Evolutionary conservation across 1,140 invertebrate genomes (phyloP).

Genomic region (Aporrectodea caliginosa): DNA sequence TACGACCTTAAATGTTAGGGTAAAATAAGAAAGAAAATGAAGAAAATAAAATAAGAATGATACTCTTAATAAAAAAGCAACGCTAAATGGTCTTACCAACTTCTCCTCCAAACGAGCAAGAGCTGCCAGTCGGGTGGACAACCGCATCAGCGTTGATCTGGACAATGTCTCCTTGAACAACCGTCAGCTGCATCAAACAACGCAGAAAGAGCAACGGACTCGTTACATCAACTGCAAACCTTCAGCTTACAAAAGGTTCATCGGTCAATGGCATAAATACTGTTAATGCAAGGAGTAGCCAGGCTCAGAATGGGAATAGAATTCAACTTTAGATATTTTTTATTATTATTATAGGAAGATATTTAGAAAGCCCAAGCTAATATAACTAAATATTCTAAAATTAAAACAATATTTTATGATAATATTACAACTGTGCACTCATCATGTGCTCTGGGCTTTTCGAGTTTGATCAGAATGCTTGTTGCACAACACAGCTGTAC

Average conservation of each 20-base stretch:
- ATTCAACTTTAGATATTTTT: not conserved
- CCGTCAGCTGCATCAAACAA: constrained; percentile 58
- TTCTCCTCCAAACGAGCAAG: constrained; percentile 60
- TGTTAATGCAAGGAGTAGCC: not conserved
- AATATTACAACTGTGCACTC: no score
- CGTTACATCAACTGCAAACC: not conserved
- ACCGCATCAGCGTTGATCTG: constrained; percentile 59
- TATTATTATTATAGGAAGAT: not conserved
- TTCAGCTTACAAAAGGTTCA: not conserved
- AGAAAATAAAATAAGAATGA: no score
- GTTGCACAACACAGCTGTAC: no score
- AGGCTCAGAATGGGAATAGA: not conserved
- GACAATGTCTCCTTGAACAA: constrained; percentile 60
- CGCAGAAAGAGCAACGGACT: not conserved
- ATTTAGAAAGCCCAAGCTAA: not conserved
- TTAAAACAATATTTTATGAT: no score
- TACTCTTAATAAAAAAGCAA: no score
- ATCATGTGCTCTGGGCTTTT: no score
- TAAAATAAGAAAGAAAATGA: no score
- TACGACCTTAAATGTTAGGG: no score
- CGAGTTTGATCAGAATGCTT: no score
- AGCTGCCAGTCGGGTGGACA: constrained; percentile 60
- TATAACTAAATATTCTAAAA: no score
- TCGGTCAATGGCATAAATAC: not conserved
- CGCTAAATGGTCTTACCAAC: constrained; percentile 56